phyloP scores from a whole-genome alignment of 1,140 invertebrate genomes.

The Cydia pomonella region DNA sequence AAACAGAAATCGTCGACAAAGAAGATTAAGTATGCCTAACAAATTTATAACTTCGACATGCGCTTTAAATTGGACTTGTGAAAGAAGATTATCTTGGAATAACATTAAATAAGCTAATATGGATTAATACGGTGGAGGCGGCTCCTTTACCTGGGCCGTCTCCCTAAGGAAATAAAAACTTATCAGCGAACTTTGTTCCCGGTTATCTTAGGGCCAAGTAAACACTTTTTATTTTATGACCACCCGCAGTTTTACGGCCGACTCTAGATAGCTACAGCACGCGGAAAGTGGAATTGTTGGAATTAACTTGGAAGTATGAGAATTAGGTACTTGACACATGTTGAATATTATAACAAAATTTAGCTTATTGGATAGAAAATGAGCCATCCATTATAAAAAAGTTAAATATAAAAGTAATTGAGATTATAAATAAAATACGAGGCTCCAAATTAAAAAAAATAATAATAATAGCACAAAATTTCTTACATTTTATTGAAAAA shows the following conservation, averaged over 20 bases:
- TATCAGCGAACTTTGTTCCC: slow-evolving; percentile 71
- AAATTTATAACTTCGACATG: background rate
- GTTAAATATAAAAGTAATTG: too few relatives aligned
- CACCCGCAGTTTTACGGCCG: slow-evolving; percentile 55
- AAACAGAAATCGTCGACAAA: background rate
- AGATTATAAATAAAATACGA: too few relatives aligned
- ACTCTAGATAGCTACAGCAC: slow-evolving; percentile 22
- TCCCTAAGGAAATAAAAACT: slow-evolving; percentile 70
- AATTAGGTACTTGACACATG: too few relatives aligned
- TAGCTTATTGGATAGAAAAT: too few relatives aligned
- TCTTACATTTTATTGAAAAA: too few relatives aligned
- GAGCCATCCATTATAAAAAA: too few relatives aligned
- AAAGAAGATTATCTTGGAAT: slow-evolving; percentile 12
- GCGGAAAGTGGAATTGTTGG: slow-evolving; percentile 22
- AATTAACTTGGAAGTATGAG: slow-evolving; percentile 23
- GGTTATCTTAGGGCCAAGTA: slow-evolving; percentile 69
- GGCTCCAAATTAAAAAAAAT: too few relatives aligned
- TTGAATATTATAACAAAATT: too few relatives aligned
- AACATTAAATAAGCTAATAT: slow-evolving; percentile 30
- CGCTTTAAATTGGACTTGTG: slow-evolving; percentile 1
- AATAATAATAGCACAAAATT: too few relatives aligned
- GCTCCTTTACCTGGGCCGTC: slow-evolving; percentile 42
- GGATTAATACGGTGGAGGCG: slow-evolving; percentile 24
- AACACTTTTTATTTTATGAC: slow-evolving; percentile 77
- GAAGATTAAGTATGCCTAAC: background rate